phyloP scores from a whole-genome alignment of 1,140 invertebrate genomes.

The Trigoniulus corallinus region DNA sequence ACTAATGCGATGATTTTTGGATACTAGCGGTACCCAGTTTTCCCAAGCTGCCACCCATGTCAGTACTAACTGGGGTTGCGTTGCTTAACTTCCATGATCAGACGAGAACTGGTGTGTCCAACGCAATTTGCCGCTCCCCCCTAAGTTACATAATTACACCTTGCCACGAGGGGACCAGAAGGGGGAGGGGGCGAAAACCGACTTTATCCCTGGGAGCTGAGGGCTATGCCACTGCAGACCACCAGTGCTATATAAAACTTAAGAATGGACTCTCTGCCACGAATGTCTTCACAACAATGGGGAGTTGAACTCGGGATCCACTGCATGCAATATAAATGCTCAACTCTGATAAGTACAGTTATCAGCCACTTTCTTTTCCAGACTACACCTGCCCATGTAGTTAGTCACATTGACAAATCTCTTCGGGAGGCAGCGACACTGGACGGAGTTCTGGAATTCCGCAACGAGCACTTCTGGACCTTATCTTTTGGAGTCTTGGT shows the following conservation, averaged over 20 bases:
- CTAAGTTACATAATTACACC: too few species aligned
- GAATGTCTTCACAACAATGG: neutral
- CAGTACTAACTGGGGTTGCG: too few species aligned
- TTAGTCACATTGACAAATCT: slow-evolving; percentile 40
- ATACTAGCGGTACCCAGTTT: too few species aligned
- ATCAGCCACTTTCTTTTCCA: slow-evolving; percentile 19
- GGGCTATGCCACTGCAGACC: neutral
- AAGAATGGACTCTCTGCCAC: too few species aligned
- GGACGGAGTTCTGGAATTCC: slow-evolving; percentile 49
- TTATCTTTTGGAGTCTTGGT: slow-evolving; percentile 44
- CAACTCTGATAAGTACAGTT: neutral
- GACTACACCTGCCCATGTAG: slow-evolving; percentile 39
- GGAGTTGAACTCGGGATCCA: neutral
- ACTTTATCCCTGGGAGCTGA: neutral
- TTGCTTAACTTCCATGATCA: too few species aligned
- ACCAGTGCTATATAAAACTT: too few species aligned
- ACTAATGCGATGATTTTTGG: too few species aligned
- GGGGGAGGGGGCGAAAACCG: too few species aligned
- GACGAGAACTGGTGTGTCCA: too few species aligned
- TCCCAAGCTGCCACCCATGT: too few species aligned
- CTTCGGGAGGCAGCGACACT: slow-evolving; percentile 44
- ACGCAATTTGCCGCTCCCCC: too few species aligned
- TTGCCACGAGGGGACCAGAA: too few species aligned
- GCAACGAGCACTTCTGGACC: slow-evolving; percentile 52
- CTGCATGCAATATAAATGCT: neutral